phyloP scores from a whole-genome alignment of 2,888 invertebrate species.

The Acleris sparsana region DNA sequence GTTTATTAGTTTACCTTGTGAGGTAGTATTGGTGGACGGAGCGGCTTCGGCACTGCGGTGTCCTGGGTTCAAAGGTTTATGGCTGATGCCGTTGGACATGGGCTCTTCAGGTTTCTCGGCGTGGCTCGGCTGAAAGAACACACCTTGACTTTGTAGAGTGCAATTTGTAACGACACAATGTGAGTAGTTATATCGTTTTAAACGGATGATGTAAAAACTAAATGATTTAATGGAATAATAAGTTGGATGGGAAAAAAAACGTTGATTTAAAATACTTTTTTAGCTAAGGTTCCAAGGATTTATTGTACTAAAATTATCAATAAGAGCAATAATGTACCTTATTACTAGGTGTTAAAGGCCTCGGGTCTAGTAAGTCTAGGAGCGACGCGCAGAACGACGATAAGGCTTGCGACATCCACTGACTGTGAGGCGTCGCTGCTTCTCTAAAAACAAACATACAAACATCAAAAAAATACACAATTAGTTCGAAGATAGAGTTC shows the following conservation, averaged over 20 bases:
- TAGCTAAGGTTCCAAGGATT: no score
- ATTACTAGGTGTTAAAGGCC: conserved; percentile 63
- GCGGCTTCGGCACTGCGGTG: conserved; percentile 51
- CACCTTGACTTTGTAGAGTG: neutral
- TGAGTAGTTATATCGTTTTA: no score
- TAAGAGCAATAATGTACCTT: conserved; percentile 55
- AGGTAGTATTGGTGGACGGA: conserved; percentile 62
- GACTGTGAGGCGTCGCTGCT: conserved; percentile 89
- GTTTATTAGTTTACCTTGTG: conserved; percentile 58
- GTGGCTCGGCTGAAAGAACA: conserved; percentile 47
- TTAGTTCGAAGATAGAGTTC: no score
- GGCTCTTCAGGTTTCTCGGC: conserved; percentile 57
- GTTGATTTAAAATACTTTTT: no score
- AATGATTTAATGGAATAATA: no score
- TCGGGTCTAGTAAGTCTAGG: conserved; percentile 89
- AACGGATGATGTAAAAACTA: no score
- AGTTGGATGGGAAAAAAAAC: no score
- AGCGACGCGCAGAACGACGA: conserved; percentile 90
- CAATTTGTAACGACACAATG: no score
- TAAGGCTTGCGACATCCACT: conserved; percentile 94
- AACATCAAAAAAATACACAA: no score
- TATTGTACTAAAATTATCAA: no score
- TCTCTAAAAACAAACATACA: conserved; percentile 76
- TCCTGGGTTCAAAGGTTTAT: conserved; percentile 45
- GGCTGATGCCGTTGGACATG: conserved; percentile 63